Evolutionary conservation across 2,797 vertebrate species (phyloP).

Genomic region (Lithobates pipiens): DNA sequence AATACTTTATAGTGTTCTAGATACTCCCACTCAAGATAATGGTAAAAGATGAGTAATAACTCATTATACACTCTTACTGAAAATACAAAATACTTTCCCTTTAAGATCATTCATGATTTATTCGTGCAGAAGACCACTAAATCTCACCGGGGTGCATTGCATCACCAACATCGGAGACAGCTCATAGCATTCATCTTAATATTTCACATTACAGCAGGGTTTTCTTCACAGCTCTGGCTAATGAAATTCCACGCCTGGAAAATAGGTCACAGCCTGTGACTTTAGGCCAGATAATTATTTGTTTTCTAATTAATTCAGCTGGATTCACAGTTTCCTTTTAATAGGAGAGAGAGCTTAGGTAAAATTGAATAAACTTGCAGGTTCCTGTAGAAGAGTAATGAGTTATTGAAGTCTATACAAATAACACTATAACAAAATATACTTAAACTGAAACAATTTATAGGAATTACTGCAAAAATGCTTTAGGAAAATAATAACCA

Average conservation of each 20-base stretch:
- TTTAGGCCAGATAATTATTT: slow-evolving; percentile 9
- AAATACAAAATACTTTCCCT: too few relatives aligned
- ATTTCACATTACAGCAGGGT: slow-evolving; percentile 3
- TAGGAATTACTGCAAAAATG: slow-evolving; percentile 12
- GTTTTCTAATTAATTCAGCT: slow-evolving; percentile 34
- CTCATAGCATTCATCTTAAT: slow-evolving; percentile 7
- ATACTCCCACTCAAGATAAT: too few relatives aligned
- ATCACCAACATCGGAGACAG: too few relatives aligned
- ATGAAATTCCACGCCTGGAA: slow-evolving; percentile 5
- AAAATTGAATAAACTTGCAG: slow-evolving; percentile 3
- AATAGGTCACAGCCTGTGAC: slow-evolving; percentile 25
- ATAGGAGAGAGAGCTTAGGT: background rate
- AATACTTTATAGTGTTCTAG: too few relatives aligned
- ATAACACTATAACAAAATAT: slow-evolving; percentile 15
- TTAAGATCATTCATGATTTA: too few relatives aligned
- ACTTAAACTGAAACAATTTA: slow-evolving; percentile 24
- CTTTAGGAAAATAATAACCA: background rate
- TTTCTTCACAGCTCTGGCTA: background rate
- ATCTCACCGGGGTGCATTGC: too few relatives aligned
- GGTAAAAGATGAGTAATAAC: too few relatives aligned
- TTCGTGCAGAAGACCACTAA: too few relatives aligned
- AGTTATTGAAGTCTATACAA: slow-evolving; percentile 2
- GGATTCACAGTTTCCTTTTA: background rate
- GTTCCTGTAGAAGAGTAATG: background rate
- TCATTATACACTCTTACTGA: too few relatives aligned